Conservation (phyloP, 30 jellyfish, hydroid and myxozoan genomes). For the Turritopsis rubra region DNA sequence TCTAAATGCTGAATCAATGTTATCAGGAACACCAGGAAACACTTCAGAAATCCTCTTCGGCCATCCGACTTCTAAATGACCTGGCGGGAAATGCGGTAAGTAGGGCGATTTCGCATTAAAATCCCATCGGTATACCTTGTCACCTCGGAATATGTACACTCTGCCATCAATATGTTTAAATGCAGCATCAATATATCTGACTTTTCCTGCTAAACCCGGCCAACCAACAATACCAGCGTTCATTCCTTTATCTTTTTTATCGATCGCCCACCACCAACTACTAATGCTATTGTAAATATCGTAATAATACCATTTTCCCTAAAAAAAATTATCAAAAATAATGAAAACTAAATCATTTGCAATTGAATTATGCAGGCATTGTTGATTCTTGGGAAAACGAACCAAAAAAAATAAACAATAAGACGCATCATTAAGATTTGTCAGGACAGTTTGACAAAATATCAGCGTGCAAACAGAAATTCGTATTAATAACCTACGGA, state of each 20-base stretch:
- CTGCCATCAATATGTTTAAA: constrained; percentile 28
- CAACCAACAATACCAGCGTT: constrained; percentile 26
- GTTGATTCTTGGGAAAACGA: too few species aligned
- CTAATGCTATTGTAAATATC: not conserved
- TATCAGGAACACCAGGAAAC: constrained; percentile 39
- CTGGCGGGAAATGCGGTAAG: constrained; percentile 23
- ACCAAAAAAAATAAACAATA: too few species aligned
- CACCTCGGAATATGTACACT: constrained; percentile 18
- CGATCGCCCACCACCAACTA: not conserved
- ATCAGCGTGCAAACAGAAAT: too few species aligned
- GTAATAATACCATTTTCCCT: not conserved
- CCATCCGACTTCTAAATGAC: constrained; percentile 29
- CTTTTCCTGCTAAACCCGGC: constrained; percentile 33
- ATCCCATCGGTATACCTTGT: constrained; percentile 29
- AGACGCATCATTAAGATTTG: too few species aligned
- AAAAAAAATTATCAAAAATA: too few species aligned
- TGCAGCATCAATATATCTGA: constrained; percentile 26
- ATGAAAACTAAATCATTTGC: too few species aligned
- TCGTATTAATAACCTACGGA: not conserved
- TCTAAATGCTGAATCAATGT: constrained; percentile 42
- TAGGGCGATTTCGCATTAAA: constrained; percentile 15
- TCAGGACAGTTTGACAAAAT: too few species aligned
- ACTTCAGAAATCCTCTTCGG: constrained; percentile 37
- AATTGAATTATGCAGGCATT: too few species aligned
- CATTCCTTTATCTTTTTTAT: not conserved